These are phyloP conservation scores for Plecotus auritus DNA, from an alignment of 2,113 vertebrate genomes.

Conservation along the genomic window DNA sequence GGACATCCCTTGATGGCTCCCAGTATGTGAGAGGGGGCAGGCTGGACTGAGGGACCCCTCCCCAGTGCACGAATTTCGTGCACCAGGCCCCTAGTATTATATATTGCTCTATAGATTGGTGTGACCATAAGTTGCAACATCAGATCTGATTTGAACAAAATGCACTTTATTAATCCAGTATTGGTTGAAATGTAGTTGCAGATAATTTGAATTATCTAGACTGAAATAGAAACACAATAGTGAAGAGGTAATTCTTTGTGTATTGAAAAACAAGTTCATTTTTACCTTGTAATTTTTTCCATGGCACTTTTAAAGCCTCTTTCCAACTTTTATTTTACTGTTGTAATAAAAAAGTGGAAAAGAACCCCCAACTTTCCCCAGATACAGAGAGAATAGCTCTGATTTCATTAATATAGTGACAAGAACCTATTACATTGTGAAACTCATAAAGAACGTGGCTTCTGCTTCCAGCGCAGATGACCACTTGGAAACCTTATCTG, in stretches of 20 bases:
- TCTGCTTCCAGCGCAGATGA: not conserved
- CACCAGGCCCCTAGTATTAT: no score
- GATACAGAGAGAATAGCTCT: not conserved
- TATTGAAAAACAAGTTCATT: slow-evolving; percentile 14
- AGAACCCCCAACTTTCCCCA: not conserved
- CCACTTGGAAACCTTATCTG: slow-evolving; percentile 29
- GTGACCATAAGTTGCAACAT: not conserved
- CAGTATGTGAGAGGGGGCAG: no score
- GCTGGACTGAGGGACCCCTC: no score
- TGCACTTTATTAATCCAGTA: not conserved
- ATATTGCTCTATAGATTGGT: not conserved
- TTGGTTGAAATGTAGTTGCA: not conserved
- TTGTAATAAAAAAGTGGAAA: not conserved
- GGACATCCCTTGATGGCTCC: no score
- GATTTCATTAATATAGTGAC: slow-evolving; percentile 26
- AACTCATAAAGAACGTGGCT: not conserved
- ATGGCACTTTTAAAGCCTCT: not conserved
- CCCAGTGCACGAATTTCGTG: no score
- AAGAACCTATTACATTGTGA: slow-evolving; percentile 15
- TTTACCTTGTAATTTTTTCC: not conserved
- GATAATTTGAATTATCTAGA: not conserved
- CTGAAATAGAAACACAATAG: not conserved
- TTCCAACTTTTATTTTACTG: slow-evolving; percentile 3
- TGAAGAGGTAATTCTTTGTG: not conserved
- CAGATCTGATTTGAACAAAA: not conserved